Base-by-base conservation (phyloP, 2,888 invertebrate species). In the Meiosimyza platycephala region DNA sequence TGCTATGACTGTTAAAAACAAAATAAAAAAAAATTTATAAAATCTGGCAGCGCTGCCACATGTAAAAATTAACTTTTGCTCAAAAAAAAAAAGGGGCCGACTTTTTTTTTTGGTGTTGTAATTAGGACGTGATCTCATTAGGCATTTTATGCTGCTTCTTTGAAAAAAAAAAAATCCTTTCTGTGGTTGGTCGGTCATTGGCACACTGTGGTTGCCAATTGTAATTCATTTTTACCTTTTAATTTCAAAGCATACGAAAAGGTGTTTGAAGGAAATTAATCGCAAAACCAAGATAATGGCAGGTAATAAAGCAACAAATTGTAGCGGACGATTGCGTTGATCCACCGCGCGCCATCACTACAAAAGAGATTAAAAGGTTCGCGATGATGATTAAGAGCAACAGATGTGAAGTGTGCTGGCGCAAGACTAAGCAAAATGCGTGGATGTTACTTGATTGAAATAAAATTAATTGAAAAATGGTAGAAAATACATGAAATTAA, bases 81-180 rank as follows among this genome's bases (percentile, higher is more conserved):
- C 57, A 16, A 57, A 15, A 57, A 57, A 62, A 60, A 40, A n/a
- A n/a, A n/a, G n/a, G 40, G 18, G 65, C 55, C 16, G 55, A 18
- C 6, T 55, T 54, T 40, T 40, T 67, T 67, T 40, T 40, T 67
- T 67, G 71, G 67, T 74, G 67, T 71, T 71, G 74, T 63, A 74
- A 71, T 74, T 67, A 74, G 71, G 71, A 74, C 74, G 71, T 74
- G 74, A 74, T 74, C 71, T 71, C 74, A 73, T 73, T 73, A 73
- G 59, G 51, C 15, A 22, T 40, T 40, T 40, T 40, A 7, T 40
- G 28, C 3, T 28, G 28, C 28, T 28, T 28, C 28, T 28, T 28
- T 4, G 28, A 28, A 28, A 28, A 22, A 40, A 40, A 40, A n/a
- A n/a, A 9, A 40, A 40, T 40, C 40, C 40, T 40, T 40, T 40